A percentile compares a stretch with the other conserved stretches of the same genome.
phyloP scores from a whole-genome alignment of 2,113 vertebrate genomes.

The Chaenocephalus aceratus region DNA sequence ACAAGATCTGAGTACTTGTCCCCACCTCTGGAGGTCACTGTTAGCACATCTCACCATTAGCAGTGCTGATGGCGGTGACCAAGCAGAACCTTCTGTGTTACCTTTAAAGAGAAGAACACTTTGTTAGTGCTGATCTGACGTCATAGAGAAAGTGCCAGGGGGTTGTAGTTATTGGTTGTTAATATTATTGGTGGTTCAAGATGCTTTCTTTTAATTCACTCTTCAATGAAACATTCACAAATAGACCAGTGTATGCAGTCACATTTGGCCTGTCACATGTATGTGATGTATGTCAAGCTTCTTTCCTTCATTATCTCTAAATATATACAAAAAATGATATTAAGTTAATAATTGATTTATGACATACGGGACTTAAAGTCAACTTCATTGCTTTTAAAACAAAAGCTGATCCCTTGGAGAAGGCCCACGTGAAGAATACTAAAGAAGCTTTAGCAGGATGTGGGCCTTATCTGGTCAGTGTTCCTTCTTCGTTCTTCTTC shows the following conservation, averaged over 20 bases:
- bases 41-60: background rate
- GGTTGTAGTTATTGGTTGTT: background rate
- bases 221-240: slow-evolving; percentile 34
- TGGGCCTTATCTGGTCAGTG: slow-evolving; percentile 25
- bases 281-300: slow-evolving; percentile 2
- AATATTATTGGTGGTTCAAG: background rate
- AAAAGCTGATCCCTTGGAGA: slow-evolving; percentile 50
- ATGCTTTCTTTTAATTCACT: background rate
- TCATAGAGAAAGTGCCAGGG: background rate
- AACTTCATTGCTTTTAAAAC: slow-evolving; percentile 56
- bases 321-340: slow-evolving; percentile 37
- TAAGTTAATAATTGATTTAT: slow-evolving; percentile 18
- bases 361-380: slow-evolving; percentile 27
- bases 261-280: background rate
- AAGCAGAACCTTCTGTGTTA: background rate
- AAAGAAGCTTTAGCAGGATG: slow-evolving; percentile 49
- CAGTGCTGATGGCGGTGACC: background rate
- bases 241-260: slow-evolving; percentile 5
- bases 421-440: slow-evolving; percentile 32
- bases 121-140: background rate
- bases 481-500: slow-evolving; percentile 34
- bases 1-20: no score
- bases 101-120: background rate
- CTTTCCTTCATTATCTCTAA: slow-evolving; percentile 27
- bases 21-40: background rate